These are phyloP conservation scores for Cynopterus brachyotis DNA, from an alignment of 2,113 vertebrate species.

Conservation along the genomic window DNA sequence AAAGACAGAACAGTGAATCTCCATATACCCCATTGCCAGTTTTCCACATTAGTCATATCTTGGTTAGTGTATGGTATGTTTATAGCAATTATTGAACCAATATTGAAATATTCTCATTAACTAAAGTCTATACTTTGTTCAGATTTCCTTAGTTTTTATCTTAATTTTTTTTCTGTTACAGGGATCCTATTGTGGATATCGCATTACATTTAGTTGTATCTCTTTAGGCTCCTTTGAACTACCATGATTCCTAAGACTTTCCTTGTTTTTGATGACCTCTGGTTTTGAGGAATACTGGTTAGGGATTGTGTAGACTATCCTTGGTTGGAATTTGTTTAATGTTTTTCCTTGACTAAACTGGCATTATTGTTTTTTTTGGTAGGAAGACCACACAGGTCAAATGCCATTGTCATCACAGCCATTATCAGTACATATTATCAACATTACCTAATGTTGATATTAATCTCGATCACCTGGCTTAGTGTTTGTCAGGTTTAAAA, in stretches of 20 bases:
- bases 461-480: background rate
- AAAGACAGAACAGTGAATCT: background rate
- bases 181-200: background rate
- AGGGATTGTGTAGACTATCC: background rate
- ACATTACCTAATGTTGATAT: background rate
- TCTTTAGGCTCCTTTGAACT: background rate
- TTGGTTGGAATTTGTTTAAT: background rate
- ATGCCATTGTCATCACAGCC: background rate
- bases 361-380: background rate
- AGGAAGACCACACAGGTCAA: background rate
- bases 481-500: background rate
- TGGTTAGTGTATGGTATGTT: background rate
- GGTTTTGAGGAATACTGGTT: constrained; percentile 4
- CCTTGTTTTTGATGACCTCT: constrained; percentile 1
- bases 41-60: background rate
- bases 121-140: background rate
- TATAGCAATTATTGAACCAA: background rate
- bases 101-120: background rate
- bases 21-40: background rate
- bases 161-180: background rate
- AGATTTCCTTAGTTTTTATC: background rate
- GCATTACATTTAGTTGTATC: background rate
- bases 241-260: background rate
- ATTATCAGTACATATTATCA: background rate
- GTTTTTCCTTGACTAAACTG: background rate